Evolutionary conservation across 53 echinoderm and acorn worm genomes (phyloP), one percentile per base, ranked within the genome.

Genomic region (Zoroaster sp.): DNA sequence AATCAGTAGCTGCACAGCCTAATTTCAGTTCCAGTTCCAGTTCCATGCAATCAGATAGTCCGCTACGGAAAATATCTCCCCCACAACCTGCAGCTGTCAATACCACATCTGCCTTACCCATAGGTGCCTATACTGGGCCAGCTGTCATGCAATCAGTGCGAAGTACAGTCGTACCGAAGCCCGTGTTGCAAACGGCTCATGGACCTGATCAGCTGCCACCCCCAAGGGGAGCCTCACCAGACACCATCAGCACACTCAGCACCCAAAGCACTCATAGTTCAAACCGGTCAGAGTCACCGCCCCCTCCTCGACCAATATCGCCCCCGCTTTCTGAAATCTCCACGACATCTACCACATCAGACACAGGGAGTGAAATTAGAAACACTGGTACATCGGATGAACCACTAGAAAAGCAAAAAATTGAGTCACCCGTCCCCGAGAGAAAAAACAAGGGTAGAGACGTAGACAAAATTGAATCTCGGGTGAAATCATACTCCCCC

Each of bases 401-500:
- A 28, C 83, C 90, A 4, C 88, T 72, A n/a, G 94, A 79, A 67
- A 94, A 94, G 76, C 92, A 96, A 49, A 93, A 92, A 70, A 99
- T 99, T 51, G 99, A 99, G 74, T 99, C 99, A 20, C 99, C 99
- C 1, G 96, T 96, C 14, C 99, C 99, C 4, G 96, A 96, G 77
- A 86, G 99, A 55, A 87, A 88, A 65, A 91, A 93, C 86, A 94
- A 93, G 55, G 81, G 87, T 15, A 59, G 74, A 41, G 69, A 81
- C 54, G 89, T 66, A 51, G 94, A 99, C 80, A 55, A 88, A 38
- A 91, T 88, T 34, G 99, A 96, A 35, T 82, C 94, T 0, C 89
- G 99, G 1, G 94, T 99, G 45, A 99, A 96, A 67, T 86, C 91
- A 1, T 99, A 95, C 87, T 93, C 93, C 7, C 93, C 99, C 2